These are phyloP conservation scores for Novumbra hubbsi DNA, from an alignment of 2,797 vertebrate genomes.

Conservation along the genomic window DNA sequence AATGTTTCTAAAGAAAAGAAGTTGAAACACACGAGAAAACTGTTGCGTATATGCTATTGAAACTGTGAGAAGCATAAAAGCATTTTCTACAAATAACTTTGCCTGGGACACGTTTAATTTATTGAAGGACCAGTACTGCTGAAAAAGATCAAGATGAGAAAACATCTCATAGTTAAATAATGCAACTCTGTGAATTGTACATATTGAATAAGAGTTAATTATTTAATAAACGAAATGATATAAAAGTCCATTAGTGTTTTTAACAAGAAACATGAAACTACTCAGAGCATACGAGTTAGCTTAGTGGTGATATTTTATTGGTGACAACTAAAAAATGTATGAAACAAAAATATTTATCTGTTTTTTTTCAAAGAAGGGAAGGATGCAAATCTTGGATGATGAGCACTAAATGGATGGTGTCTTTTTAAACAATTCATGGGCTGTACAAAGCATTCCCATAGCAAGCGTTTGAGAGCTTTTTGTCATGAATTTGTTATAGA, in stretches of 20 bases:
- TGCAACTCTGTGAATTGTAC: conserved; percentile 62
- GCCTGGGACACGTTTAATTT: conserved; percentile 40
- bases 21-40: neutral
- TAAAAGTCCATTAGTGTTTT: conserved; percentile 78
- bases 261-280: conserved; percentile 52
- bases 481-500: conserved; percentile 80
- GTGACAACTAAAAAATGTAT: conserved; percentile 72
- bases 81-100: conserved; percentile 28
- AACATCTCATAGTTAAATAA: conserved; percentile 72
- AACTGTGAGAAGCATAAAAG: conserved; percentile 23
- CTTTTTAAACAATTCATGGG: conserved; percentile 77
- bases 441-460: conserved; percentile 66
- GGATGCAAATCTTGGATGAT: conserved; percentile 73
- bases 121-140: conserved; percentile 53
- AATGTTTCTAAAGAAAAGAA: neutral
- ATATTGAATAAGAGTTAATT: conserved; percentile 72
- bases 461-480: conserved; percentile 69
- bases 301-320: conserved; percentile 62
- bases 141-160: conserved; percentile 38
- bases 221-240: conserved; percentile 76
- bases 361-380: conserved; percentile 56
- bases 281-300: conserved; percentile 48
- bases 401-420: conserved; percentile 72
- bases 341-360: conserved; percentile 79
- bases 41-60: neutral